phyloP scores from a whole-genome alignment of 2,797 vertebrate species.

The Pantherophis vulpinus region DNA sequence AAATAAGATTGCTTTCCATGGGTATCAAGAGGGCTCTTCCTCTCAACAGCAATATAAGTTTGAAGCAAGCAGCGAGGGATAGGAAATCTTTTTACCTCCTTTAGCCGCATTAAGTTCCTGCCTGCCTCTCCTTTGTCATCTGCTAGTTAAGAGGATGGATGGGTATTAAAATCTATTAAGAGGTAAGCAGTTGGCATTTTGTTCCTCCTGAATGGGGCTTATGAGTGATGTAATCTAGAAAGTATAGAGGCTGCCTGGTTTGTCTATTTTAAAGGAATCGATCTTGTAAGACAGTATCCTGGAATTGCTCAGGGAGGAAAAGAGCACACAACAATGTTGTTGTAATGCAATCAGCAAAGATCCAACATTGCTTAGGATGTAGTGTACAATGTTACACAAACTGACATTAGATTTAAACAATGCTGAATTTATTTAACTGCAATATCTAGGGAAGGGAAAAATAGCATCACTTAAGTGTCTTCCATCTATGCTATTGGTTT shows the following conservation, averaged over 20 bases:
- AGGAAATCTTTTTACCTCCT: not conserved
- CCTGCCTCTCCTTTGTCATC: not conserved
- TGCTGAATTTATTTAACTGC: conserved; percentile 42
- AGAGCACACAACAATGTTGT: not conserved
- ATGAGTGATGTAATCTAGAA: not conserved
- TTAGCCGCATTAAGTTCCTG: not conserved
- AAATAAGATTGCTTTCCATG: not conserved
- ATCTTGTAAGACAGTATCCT: not conserved
- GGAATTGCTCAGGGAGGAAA: not conserved
- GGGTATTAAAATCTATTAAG: not conserved
- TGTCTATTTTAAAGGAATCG: not conserved
- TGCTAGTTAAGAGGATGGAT: not conserved
- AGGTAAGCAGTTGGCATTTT: not conserved
- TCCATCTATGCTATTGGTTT: conserved; percentile 34
- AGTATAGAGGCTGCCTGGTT: not conserved
- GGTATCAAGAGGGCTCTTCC: not conserved
- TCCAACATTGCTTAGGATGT: not conserved
- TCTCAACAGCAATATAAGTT: not conserved
- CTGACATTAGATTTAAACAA: conserved; percentile 19
- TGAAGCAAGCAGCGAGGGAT: not conserved
- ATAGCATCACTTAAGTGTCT: conserved; percentile 39
- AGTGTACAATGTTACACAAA: not conserved
- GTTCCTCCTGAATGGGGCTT: not conserved
- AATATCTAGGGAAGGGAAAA: not conserved
- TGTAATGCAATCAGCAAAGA: not conserved